Evolutionary conservation across 2,797 vertebrate species (phyloP), one percentile per base, ranked within the genome.

Genomic region (Corythornis leucogaster): DNA sequence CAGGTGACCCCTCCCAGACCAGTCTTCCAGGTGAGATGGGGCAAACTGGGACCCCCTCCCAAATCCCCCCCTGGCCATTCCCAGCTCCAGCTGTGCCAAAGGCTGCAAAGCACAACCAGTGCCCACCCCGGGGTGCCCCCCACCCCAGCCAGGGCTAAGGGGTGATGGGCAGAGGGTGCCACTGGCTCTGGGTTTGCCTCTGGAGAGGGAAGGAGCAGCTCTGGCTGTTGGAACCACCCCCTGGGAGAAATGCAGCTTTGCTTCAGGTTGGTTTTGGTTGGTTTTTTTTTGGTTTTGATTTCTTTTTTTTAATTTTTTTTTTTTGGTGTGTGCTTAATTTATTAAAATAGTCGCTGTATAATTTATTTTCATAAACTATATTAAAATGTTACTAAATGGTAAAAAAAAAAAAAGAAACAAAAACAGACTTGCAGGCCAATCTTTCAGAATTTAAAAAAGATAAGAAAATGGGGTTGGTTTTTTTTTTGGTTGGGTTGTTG

Each of bases 281-380:
- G 22, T 50, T 46, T 14, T 4, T 21, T n/a, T 22, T 46, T 46
- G 38, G 38, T 38, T 38, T 38, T 13, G 13, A 38, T 38, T 38
- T 38, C 12, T 38, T 22, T 25, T 59, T 24, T 10, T 74, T 80
- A 33, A 33, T 24, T 33, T 26, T 51, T 42, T n/a, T 58, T 26
- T 12, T 71, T 80, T 4, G 6, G 90, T 91, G 91, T 96, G 93
- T 95, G 95, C 92, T 97, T 98, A 97, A 97, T 97, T 98, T 98
- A 97, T 98, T 97, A 94, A 96, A 96, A 96, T 96, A 97, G 96
- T 97, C 91, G 95, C 97, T 96, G 95, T 97, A 97, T 98, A 97
- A 97, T 97, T 97, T 97, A 97, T 97, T 97, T 98, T 97, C 96
- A 74, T 96, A 97, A 97, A 92, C 85, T 95, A 96, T 97, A 96